Conservation (phyloP, 2,888 invertebrate species). For the Cheilosia variabilis region DNA sequence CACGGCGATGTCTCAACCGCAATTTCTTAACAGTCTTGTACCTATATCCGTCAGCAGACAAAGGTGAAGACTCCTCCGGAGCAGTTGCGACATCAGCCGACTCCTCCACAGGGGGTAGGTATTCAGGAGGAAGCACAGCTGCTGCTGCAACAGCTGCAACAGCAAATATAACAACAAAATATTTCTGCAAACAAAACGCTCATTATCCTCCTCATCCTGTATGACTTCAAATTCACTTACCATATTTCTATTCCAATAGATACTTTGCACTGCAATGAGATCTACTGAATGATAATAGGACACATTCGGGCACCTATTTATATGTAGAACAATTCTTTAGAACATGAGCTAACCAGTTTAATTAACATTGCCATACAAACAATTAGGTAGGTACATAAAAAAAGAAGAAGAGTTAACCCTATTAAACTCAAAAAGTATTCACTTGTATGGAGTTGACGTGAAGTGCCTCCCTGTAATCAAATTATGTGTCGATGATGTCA, state of each 20-base stretch:
- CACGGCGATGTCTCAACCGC: slow-evolving; percentile 77
- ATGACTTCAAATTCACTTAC: slow-evolving; percentile 4
- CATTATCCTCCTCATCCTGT: background rate
- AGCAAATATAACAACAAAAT: slow-evolving; percentile 23
- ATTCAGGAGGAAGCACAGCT: slow-evolving; percentile 77
- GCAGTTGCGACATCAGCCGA: slow-evolving; percentile 49
- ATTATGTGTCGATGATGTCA: slow-evolving; percentile 38
- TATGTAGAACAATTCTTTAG: slow-evolving; percentile 49
- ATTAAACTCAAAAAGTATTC: slow-evolving; percentile 10
- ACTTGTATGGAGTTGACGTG: background rate
- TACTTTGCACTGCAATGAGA: slow-evolving; percentile 37
- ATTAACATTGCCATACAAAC: slow-evolving; percentile 18
- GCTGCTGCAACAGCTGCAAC: slow-evolving; percentile 76
- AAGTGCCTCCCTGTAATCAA: slow-evolving; percentile 35
- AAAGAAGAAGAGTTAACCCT: background rate
- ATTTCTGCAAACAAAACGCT: slow-evolving; percentile 11
- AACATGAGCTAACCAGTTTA: slow-evolving; percentile 16
- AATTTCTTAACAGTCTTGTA: slow-evolving; percentile 57
- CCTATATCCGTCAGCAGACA: slow-evolving; percentile 79
- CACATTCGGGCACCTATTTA: slow-evolving; percentile 41
- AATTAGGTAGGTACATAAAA: background rate
- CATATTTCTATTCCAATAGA: slow-evolving; percentile 22
- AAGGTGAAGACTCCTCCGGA: slow-evolving; percentile 51
- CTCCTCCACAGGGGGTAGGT: slow-evolving; percentile 39
- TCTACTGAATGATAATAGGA: slow-evolving; percentile 47